Evolutionary conservation across 2,113 vertebrate species (phyloP), one percentile per base, ranked within the genome.

Genomic region (Solea senegalensis): DNA sequence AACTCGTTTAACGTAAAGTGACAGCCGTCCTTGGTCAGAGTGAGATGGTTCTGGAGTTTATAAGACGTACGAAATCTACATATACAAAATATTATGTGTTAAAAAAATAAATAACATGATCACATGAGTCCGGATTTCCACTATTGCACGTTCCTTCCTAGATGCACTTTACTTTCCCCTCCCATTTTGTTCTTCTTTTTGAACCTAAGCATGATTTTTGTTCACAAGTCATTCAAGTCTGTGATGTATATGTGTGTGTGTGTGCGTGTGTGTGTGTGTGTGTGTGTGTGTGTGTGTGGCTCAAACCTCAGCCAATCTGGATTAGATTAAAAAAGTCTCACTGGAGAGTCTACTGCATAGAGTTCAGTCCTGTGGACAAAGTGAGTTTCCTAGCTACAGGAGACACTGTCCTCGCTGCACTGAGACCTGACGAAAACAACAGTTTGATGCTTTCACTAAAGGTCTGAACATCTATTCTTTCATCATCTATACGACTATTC

Each of bases 61-160:
- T 74, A 77, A 81, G 80, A 89, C 78, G 69, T 91, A 89, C 85
- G 77, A 93, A 90, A 88, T 90, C 87, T 87, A 89, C 87, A 85
- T 90, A 91, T 91, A 92, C 82, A 92, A 92, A 93, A 89, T 90
- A 92, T 21, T 90, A 90, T 90, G 87, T 85, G 87, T 59, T 93
- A 93, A 91, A 93, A 93, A 94, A 93, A 94, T 93, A 92, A 94
- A 93, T 90, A 93, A 93, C 81, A 86, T 92, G 87, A 86, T 87
- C 85, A 85, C 78, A 84, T 89, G 90, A 88, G 83, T 91, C 90
- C 84, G 56, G 85, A 89, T 91, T 90, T 92, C 75, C 50, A 65
- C 82, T 88, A 91, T 88, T 94, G 92, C 91, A 93, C 91, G 78
- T 82, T 91, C 86, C 76, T 86, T 87, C 70, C 80, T 75, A 89